These are phyloP conservation scores for Heloderma charlesbogerti DNA, from an alignment of 2,113 vertebrate species.

Conservation along the genomic window DNA sequence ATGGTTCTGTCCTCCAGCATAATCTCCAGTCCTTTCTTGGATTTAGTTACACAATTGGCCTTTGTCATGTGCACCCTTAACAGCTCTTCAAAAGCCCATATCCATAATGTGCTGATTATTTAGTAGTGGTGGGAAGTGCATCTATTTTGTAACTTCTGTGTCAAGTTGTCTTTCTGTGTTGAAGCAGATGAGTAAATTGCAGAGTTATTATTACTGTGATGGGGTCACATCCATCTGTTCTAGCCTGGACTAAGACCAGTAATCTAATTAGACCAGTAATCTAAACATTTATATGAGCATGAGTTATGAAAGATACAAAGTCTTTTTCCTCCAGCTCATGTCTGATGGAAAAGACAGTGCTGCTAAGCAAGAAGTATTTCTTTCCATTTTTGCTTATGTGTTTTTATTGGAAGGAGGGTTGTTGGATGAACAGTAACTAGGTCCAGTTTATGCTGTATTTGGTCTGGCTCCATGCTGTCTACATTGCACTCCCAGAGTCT, in stretches of 20 bases:
- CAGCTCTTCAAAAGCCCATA: background rate
- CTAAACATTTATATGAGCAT: background rate
- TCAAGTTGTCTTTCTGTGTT: background rate
- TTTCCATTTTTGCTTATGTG: background rate
- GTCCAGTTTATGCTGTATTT: slow-evolving; percentile 1
- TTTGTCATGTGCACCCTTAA: background rate
- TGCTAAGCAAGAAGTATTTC: background rate
- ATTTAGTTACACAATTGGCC: background rate
- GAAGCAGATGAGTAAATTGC: background rate
- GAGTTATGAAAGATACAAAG: background rate
- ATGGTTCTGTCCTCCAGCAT: background rate
- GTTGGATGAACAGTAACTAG: background rate
- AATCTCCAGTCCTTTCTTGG: background rate
- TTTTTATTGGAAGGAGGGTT: background rate
- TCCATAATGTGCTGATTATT: background rate
- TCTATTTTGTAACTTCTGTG: background rate
- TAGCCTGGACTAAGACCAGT: background rate
- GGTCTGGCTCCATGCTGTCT: background rate
- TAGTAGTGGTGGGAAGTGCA: background rate
- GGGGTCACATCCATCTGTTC: background rate
- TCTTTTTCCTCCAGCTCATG: background rate
- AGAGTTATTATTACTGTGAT: background rate
- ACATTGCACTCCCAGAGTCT: background rate
- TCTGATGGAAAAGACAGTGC: background rate
- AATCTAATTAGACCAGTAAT: background rate